Percentiles rank a stretch among this genome's conserved stretches.
Conservation (phyloP, 2,113 vertebrate genomes). For the Lichenostomus cassidix region DNA sequence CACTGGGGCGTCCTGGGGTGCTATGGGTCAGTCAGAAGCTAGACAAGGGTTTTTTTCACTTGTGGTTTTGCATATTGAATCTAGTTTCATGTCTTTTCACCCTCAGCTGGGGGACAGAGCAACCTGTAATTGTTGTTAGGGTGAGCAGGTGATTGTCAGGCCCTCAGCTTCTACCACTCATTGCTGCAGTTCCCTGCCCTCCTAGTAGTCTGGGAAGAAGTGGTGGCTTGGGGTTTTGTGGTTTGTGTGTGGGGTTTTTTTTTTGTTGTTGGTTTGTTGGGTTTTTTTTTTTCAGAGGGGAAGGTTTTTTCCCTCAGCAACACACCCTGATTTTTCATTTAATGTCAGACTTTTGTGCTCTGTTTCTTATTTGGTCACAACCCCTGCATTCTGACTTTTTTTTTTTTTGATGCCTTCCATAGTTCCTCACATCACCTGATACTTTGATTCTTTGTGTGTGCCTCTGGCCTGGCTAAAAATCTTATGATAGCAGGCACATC, state of each 20-base stretch:
- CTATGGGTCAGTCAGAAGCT: neutral
- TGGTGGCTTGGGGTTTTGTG: neutral
- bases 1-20: neutral
- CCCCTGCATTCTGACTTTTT: neutral
- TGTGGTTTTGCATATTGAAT: neutral
- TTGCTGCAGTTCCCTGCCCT: neutral
- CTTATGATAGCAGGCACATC: neutral
- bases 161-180: neutral
- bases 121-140: neutral
- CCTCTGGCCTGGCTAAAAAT: neutral
- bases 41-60: accelerated
- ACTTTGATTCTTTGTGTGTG: neutral
- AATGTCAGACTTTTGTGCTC: neutral
- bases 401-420: neutral
- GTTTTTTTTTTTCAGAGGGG: accelerated
- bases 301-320: neutral
- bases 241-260: too few species aligned
- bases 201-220: neutral
- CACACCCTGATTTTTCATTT: neutral
- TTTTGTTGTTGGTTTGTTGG: too few species aligned
- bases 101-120: neutral
- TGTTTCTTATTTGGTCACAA: neutral
- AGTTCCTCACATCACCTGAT: neutral
- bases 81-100: neutral
- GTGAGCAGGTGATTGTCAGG: neutral